A percentile compares a stretch with the other conserved stretches of the same genome.
phyloP scores from a whole-genome alignment of 1,140 invertebrate species.

The Bombus turneri region DNA sequence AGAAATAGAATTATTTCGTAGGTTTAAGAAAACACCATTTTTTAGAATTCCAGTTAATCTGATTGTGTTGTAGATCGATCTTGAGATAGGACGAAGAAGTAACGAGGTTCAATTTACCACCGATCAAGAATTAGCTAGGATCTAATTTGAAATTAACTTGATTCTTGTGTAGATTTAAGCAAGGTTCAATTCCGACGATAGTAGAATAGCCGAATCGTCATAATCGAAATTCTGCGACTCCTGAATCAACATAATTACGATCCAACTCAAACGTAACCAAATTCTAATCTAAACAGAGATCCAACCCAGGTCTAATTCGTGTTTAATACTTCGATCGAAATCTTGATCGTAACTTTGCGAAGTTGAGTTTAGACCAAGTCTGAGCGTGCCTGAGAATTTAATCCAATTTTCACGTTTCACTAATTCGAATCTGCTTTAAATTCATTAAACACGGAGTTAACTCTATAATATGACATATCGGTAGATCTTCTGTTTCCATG shows the following conservation, averaged over 20 bases:
- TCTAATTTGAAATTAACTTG: neutral
- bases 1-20: neutral
- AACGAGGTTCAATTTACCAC: neutral
- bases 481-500: too few relatives aligned
- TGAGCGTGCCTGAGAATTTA: neutral
- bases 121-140: neutral
- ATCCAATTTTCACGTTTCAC: neutral
- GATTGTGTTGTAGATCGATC: neutral
- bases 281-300: conserved; percentile 10
- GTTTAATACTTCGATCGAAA: neutral
- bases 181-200: neutral
- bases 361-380: neutral
- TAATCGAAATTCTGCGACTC: neutral
- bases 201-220: neutral
- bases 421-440: neutral
- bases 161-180: neutral
- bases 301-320: neutral
- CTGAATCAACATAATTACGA: neutral
- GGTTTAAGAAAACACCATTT: neutral
- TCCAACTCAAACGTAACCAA: neutral
- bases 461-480: neutral
- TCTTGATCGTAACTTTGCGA: neutral
- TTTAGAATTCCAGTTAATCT: neutral
- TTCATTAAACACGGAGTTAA: neutral
- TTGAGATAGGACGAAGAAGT: neutral